phyloP scores from a whole-genome alignment of 2,888 invertebrate genomes.

The Sinelater perroti region DNA sequence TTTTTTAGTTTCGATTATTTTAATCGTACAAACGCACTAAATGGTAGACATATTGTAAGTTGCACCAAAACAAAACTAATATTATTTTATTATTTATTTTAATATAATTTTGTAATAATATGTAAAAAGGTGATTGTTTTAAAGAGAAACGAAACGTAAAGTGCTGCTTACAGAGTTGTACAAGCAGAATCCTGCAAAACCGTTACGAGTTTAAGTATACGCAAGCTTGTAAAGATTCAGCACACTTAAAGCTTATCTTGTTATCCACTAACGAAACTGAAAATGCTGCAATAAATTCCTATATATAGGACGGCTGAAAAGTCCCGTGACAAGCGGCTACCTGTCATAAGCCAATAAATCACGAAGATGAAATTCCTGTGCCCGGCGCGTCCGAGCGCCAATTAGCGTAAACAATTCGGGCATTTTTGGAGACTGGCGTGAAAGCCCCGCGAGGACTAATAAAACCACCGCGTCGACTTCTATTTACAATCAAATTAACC shows the following conservation, averaged over 20 bases:
- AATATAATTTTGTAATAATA: too few relatives aligned
- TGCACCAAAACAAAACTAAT: too few relatives aligned
- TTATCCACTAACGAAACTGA: constrained; percentile 36
- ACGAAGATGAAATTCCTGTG: not conserved
- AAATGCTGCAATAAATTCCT: constrained; percentile 27
- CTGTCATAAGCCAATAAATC: constrained; percentile 9
- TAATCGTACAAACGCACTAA: too few relatives aligned
- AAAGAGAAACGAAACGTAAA: too few relatives aligned
- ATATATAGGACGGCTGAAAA: constrained; percentile 19
- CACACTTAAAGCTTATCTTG: constrained; percentile 36
- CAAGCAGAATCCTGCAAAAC: too few relatives aligned
- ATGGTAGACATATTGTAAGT: too few relatives aligned
- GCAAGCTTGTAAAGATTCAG: constrained; percentile 34
- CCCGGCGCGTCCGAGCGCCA: constrained; percentile 3
- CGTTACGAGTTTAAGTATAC: constrained; percentile 26
- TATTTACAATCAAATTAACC: constrained; percentile 15
- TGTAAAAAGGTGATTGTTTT: too few relatives aligned
- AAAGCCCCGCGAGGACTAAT: constrained; percentile 8
- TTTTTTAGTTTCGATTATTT: too few relatives aligned
- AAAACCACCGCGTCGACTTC: not conserved
- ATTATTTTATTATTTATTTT: too few relatives aligned
- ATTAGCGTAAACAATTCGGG: constrained; percentile 19
- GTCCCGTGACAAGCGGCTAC: constrained; percentile 7
- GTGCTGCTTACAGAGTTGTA: too few relatives aligned
- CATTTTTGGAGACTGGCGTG: constrained; percentile 14